Base-by-base conservation (phyloP, 2,797 vertebrate species). In the Sebastiscus albofasciatus region DNA sequence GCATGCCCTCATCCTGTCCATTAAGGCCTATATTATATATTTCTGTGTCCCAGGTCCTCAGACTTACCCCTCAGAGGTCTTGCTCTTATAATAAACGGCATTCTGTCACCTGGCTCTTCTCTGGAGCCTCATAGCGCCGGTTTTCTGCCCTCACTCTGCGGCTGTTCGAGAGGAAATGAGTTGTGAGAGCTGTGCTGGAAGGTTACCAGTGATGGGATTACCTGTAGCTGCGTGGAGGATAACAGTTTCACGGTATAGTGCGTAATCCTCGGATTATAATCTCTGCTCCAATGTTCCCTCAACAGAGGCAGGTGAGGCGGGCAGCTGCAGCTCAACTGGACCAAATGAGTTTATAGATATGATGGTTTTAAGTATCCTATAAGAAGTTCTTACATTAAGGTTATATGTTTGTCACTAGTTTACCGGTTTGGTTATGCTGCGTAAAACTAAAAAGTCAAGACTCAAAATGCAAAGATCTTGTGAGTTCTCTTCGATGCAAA, bases 211-310 rank as follows among this genome's bases (percentile, higher is more conserved):
- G 96, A 97, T 95, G 92, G 96, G 95, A 97, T 99, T 98, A 98
- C 97, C 95, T 96, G 96, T 92, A 96, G 93, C 95, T 90, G 81
- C 92, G 89, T 84, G 87, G 92, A 92, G 95, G 96, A 97, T 97
- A 96, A 97, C 94, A 93, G 96, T 96, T 97, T 96, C 96, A 95
- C 95, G 84, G 95, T 94, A 67, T 94, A 67, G 86, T 22, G 71
- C 96, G 95, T 97, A 97, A 97, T 96, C 95, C 93, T 94, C 95
- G 92, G 94, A 97, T 96, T 96, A 96, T 98, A 98, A 98, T 97
- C 96, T 93, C 93, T 80, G 85, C 67, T 67, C 79, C 79, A 89
- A 79, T 92, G 89, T 91, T 91, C 87, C 74, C 82, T 70, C 71
- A 26, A 46, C 75, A 69, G 67, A 77, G 59, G 70, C 75, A 91